phyloP scores from a whole-genome alignment of 2,888 invertebrate species.

The Dryocosmus kuriphilus region DNA sequence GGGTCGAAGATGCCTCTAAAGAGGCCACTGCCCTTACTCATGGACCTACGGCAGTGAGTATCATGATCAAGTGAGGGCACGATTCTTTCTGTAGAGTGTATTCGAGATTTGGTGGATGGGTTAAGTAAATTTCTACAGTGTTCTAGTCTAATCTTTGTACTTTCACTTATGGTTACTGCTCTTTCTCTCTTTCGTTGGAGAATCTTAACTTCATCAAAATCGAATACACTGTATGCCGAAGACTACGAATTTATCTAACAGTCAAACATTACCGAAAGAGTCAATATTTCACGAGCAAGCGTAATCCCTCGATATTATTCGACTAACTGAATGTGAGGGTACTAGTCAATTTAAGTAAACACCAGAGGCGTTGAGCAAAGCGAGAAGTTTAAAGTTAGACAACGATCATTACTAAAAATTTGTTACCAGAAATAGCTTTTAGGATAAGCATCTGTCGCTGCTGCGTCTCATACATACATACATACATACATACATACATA shows the following conservation, averaged over 20 bases:
- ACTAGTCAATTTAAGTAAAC: constrained; percentile 72
- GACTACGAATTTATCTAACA: constrained; percentile 33
- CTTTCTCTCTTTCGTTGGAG: background rate
- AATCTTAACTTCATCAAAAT: constrained; percentile 6
- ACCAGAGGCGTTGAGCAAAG: constrained; percentile 67
- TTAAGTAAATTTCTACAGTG: constrained; percentile 2
- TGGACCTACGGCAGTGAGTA: constrained; percentile 75
- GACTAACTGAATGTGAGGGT: constrained; percentile 56
- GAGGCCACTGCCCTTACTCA: constrained; percentile 68
- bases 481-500: too few species aligned
- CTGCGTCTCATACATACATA: constrained; percentile 52
- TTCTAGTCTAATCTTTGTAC: background rate
- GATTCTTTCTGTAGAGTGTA: constrained; percentile 74
- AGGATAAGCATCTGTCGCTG: constrained; percentile 37
- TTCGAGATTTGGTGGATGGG: constrained; percentile 69
- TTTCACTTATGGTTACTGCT: background rate
- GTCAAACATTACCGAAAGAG: constrained; percentile 42
- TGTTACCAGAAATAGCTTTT: constrained; percentile 7
- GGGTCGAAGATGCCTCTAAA: constrained; percentile 74
- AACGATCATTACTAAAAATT: constrained; percentile 58
- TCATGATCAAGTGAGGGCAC: constrained; percentile 75
- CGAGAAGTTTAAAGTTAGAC: constrained; percentile 59
- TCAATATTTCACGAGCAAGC: constrained; percentile 56
- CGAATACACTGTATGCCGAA: constrained; percentile 20
- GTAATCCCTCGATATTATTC: constrained; percentile 33